A percentile compares a stretch with the other conserved stretches of the same genome.
phyloP scores from a whole-genome alignment of 2,888 invertebrate genomes.

The Ctenicera cuprea region DNA sequence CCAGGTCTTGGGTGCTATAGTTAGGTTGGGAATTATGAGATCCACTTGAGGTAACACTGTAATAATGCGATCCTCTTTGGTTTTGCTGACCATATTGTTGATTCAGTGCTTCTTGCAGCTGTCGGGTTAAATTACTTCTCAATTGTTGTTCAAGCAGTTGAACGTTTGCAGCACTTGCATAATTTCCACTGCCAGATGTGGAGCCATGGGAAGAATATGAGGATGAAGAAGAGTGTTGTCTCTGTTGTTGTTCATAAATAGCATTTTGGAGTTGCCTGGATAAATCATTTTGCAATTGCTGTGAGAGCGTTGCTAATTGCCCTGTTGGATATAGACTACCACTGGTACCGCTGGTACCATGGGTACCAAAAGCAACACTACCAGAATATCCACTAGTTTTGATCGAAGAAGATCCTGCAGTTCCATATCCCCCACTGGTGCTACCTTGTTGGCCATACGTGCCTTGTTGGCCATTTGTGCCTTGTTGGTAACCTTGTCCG shows the following conservation, averaged over 20 bases:
- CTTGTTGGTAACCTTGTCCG: too few relatives aligned
- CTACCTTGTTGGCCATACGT: neutral
- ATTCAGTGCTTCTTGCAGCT: conserved; percentile 65
- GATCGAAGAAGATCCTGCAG: neutral
- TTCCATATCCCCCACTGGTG: neutral
- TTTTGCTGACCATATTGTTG: conserved; percentile 59
- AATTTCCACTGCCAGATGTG: conserved; percentile 31
- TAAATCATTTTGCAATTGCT: conserved; percentile 65
- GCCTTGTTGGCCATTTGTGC: neutral
- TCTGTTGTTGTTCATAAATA: conserved; percentile 56
- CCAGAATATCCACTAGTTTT: conserved; percentile 10
- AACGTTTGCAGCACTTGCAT: conserved; percentile 54
- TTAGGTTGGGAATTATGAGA: conserved; percentile 62
- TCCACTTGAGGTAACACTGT: conserved; percentile 50
- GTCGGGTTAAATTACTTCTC: conserved; percentile 65
- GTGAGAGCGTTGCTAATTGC: conserved; percentile 58
- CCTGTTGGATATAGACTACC: conserved; percentile 47
- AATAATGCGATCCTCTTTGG: conserved; percentile 61
- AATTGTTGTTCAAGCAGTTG: conserved; percentile 66
- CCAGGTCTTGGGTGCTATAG: conserved; percentile 66
- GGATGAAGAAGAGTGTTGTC: conserved; percentile 31
- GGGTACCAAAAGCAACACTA: conserved; percentile 28
- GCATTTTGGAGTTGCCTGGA: conserved; percentile 64
- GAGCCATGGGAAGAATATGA: too few relatives aligned
- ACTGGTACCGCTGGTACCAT: conserved; percentile 28